Evolutionary conservation across 2,797 vertebrate genomes (phyloP).

Genomic region (Loris lydekkerianus): DNA sequence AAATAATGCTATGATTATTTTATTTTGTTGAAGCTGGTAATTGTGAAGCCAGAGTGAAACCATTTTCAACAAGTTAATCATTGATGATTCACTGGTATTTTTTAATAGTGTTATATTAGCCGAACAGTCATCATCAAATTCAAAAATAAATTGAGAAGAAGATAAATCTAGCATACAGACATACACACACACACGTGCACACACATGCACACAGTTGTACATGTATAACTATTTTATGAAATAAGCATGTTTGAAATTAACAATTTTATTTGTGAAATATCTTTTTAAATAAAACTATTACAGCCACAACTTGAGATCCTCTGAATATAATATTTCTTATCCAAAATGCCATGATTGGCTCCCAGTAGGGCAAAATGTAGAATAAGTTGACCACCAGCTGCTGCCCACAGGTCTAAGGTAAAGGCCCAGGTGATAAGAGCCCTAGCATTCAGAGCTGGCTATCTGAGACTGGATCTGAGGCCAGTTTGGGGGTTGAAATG

Average conservation of each 20-base stretch:
- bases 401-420: neutral
- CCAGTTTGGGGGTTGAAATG: neutral
- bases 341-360: neutral
- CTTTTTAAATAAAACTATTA: conserved; percentile 49
- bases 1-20: conserved; percentile 64
- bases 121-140: conserved; percentile 18
- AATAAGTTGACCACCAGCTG: neutral
- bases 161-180: neutral
- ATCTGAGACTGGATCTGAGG: neutral
- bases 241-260: conserved; percentile 39
- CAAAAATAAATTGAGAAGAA: neutral
- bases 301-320: neutral
- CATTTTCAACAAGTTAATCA: conserved; percentile 55
- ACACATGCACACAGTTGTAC: no score
- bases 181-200: neutral
- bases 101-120: conserved; percentile 33
- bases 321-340: conserved; percentile 41
- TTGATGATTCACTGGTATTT: conserved; percentile 20
- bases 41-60: conserved; percentile 55
- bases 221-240: conserved; percentile 21
- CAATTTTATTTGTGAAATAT: neutral
- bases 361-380: neutral
- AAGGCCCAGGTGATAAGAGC: neutral
- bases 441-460: neutral
- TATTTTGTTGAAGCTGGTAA: conserved; percentile 59